A percentile compares a stretch with the other conserved stretches of the same genome.
These are phyloP conservation scores for Polymixis lichenea DNA, from an alignment of 2,888 invertebrate genomes.

Conservation along the genomic window DNA sequence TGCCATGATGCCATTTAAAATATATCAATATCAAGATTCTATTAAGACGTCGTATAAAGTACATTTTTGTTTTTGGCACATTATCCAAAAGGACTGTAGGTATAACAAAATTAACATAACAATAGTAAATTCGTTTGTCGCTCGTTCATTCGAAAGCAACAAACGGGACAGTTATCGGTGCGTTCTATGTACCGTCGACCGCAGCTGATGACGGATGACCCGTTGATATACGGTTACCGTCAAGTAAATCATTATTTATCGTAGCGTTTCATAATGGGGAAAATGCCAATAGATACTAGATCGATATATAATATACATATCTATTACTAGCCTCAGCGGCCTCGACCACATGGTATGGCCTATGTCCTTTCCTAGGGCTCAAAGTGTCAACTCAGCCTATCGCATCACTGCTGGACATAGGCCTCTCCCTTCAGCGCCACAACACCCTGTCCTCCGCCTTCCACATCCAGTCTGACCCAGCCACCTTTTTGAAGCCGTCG, in stretches of 20 bases:
- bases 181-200: background rate
- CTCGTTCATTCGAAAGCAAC: background rate
- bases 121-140: constrained; percentile 18
- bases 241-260: background rate
- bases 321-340: too few relatives aligned
- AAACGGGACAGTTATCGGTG: background rate
- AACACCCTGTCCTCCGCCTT: too few relatives aligned
- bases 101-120: constrained; percentile 7
- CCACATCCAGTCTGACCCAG: too few relatives aligned
- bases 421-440: too few relatives aligned
- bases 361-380: too few relatives aligned
- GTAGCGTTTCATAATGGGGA: background rate
- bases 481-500: too few relatives aligned
- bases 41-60: background rate
- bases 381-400: too few relatives aligned
- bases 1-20: background rate
- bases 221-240: background rate
- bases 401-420: too few relatives aligned
- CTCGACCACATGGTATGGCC: too few relatives aligned
- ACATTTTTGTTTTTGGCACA: background rate
- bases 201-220: constrained; percentile 3
- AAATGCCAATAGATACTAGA: background rate
- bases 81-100: background rate
- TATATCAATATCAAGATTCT: background rate
- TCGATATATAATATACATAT: too few relatives aligned